Base-by-base conservation (phyloP, 1,140 invertebrate species). In the Cyclina sinensis region DNA sequence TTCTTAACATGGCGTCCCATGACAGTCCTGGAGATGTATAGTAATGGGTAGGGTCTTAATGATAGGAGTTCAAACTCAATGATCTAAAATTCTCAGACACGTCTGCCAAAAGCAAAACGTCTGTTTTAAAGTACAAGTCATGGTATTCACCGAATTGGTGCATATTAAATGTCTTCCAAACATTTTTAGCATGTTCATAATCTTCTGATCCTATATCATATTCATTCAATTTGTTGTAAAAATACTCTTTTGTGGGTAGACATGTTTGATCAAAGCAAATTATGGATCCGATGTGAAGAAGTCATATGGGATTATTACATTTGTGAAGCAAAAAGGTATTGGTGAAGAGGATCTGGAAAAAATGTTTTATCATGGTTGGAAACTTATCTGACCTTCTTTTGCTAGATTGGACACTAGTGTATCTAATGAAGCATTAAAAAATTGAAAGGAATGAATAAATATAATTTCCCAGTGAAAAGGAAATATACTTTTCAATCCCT, bases 61-160 rank as follows among this genome's bases (percentile, higher is more conserved):
- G 43, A 86, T 92, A 94, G n/a, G 86, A 65, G 16, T 90, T 48
- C 35, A 90, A 1, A 84, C 84, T 82, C 2, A 88, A 32, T 51
- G 91, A 54, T 68, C 93, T 89, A 88, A 94, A 96, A 91, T 96
- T 95, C 94, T 96, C 95, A 92, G 96, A 96, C 35, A 96, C 91
- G 93, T 96, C 96, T 9, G 93, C 94, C 39, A 93, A 76, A 18
- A 88, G 89, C 7, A 91, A 24, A 12, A 89, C 89, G 74, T 92
- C 90, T 0, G 89, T 68, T n/a, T 73, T 11, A 9, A 73, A 39
- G 35, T 73, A 73, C 9, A 73, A 21, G 39, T 73, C 68, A 43
- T 73, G 85, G 91, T 95, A 96, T 51, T 96, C 93, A 9, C 94
- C 89, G 18, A 96, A 54, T 78, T 80, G 94, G 87, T 91, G 27